Evolutionary conservation across 2,797 vertebrate genomes (phyloP), one percentile per base, ranked within the genome.

Genomic region (Catharus ustulatus): DNA sequence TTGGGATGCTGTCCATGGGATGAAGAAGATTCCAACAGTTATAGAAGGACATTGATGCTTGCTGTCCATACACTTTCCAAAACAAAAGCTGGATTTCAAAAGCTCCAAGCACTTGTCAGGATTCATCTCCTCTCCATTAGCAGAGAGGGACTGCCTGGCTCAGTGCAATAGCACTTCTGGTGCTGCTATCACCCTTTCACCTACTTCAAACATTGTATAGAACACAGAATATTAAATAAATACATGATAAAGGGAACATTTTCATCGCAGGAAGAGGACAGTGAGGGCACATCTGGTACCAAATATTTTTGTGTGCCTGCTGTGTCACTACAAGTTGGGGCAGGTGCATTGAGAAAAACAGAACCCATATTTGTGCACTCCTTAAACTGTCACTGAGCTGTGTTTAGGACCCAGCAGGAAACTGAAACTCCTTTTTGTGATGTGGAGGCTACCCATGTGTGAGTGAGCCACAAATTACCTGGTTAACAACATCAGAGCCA

Each of bases 261-360:
- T 91, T 82, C 51, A 62, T 90, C 74, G 58, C 80, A 48, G 69
- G 51, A 87, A 88, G 85, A 81, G 34, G 43, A 45, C 30, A 62
- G 58, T 58, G 80, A 76, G 52, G 58, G 66, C 73, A 86, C 83
- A 94, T 58, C 40, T 27, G 3, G 30, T 54, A 84, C 54, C 32
- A 92, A 86, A 81, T 86, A 69, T 93, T 93, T 95, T 93, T 92
- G 86, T 38, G 1, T 78, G 83, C 55, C 55, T 42, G 24, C 24
- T 90, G 77, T 32, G 15, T 75, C 69, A 84, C 69, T 90, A 15
- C 42, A 49, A 78, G 69, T 23, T 43, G 46, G 29, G 80, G 51
- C 93, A 96, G 90, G 88, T 95, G 92, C 86, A 68, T n/a, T 54
- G 27, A 90, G 83, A 64, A 93, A 94, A 95, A 92, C 84, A 96